Evolutionary conservation across 2,797 vertebrate species (phyloP).

Genomic region (Alcedo atthis): DNA sequence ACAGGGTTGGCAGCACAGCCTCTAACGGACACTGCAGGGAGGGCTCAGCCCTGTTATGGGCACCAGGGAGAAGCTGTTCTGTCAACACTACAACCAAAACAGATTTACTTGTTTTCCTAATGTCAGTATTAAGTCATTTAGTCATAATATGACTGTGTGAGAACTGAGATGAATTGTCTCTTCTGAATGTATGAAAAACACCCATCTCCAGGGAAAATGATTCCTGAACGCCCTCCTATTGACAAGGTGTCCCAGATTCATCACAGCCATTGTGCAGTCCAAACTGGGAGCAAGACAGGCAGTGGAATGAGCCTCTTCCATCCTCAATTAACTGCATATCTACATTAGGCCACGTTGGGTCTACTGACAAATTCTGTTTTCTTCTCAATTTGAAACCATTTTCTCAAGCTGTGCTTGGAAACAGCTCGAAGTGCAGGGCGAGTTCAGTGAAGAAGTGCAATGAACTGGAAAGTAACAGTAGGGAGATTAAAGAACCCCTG

Average conservation of each 20-base stretch:
- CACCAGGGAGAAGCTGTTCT: not conserved
- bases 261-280: not conserved
- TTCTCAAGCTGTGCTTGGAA: not conserved
- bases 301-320: not conserved
- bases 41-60: not conserved
- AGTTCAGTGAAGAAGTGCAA: not conserved
- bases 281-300: not conserved
- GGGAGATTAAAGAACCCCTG: not conserved
- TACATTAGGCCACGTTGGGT: not conserved
- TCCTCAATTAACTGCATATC: not conserved
- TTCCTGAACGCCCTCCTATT: not conserved
- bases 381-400: not conserved
- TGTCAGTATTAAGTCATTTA: not conserved
- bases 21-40: accelerated
- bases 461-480: not conserved
- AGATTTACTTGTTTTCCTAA: not conserved
- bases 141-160: not conserved
- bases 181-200: not conserved
- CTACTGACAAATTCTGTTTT: not conserved
- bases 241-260: not conserved
- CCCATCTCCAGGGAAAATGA: not conserved
- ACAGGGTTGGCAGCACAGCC: not conserved
- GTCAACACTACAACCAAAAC: not conserved
- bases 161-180: not conserved
- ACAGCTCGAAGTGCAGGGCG: not conserved